phyloP scores from a whole-genome alignment of 2,888 invertebrate genomes.

The Rhodophaea formosa region DNA sequence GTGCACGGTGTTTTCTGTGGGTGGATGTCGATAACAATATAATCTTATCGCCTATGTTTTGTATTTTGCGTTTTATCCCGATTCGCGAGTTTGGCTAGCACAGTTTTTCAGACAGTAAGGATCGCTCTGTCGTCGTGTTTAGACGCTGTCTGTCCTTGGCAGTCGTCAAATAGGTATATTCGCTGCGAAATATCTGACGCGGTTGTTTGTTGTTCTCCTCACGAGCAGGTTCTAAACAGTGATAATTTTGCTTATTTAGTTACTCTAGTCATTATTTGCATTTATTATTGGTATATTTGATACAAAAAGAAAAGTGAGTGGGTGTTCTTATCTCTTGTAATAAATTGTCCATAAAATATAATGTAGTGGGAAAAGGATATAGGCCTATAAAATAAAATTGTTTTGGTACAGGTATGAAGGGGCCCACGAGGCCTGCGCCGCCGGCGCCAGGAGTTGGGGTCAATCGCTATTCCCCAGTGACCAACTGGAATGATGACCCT shows the following conservation, averaged over 20 bases:
- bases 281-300: neutral
- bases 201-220: neutral
- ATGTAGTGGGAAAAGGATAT: neutral
- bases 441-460: constrained; percentile 65
- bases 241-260: neutral
- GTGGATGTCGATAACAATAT: constrained; percentile 62
- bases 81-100: neutral
- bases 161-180: neutral
- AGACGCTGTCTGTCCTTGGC: constrained; percentile 11
- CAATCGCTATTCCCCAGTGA: constrained; percentile 78
- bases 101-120: constrained; percentile 16
- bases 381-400: neutral
- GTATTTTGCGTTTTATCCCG: constrained; percentile 16
- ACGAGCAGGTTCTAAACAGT: neutral
- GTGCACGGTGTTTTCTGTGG: constrained; percentile 52
- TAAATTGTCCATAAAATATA: too few relatives aligned
- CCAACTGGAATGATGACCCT: constrained; percentile 77
- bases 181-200: neutral
- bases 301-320: neutral
- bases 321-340: too few relatives aligned
- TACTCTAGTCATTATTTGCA: neutral
- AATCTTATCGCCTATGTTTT: constrained; percentile 41
- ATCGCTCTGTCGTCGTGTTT: constrained; percentile 27
- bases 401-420: constrained; percentile 76
- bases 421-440: constrained; percentile 82